Conservation (phyloP, 2,888 invertebrate species). For the Lymantria monacha region DNA sequence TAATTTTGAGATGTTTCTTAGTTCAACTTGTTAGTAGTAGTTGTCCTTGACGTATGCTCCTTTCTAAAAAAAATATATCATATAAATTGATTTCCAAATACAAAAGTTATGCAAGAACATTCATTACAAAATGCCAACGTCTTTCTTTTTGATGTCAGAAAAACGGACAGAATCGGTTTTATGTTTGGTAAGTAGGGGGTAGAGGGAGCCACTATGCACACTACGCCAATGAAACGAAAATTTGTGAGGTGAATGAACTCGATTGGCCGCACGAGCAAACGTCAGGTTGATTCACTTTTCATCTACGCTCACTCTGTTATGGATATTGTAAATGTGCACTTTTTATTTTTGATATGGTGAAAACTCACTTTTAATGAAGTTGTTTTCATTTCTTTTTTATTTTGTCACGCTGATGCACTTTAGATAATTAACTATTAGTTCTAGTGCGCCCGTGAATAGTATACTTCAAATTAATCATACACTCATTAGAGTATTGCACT, state of each 20-base stretch:
- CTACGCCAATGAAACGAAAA: slow-evolving; percentile 79
- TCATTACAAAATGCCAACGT: too few relatives aligned
- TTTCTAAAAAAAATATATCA: too few relatives aligned
- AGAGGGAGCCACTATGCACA: slow-evolving; percentile 52
- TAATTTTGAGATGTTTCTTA: too few relatives aligned
- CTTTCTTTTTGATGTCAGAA: slow-evolving; percentile 6
- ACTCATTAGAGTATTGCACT: not conserved
- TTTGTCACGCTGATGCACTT: slow-evolving; percentile 11
- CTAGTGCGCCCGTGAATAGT: not conserved
- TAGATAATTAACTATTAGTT: not conserved
- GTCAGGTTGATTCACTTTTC: slow-evolving; percentile 81
- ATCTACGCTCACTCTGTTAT: slow-evolving; percentile 69
- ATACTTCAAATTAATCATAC: not conserved
- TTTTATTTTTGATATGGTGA: slow-evolving; percentile 55
- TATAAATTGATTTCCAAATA: too few relatives aligned
- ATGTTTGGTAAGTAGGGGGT: slow-evolving; percentile 28
- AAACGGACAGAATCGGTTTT: not conserved
- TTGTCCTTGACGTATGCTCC: too few relatives aligned
- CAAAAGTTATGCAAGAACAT: too few relatives aligned
- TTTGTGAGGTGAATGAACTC: slow-evolving; percentile 79
- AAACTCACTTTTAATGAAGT: slow-evolving; percentile 53
- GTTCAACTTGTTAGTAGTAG: too few relatives aligned
- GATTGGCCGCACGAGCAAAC: slow-evolving; percentile 74
- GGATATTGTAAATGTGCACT: slow-evolving; percentile 41
- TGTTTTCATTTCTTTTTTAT: slow-evolving; percentile 22